phyloP scores from a whole-genome alignment of 2,888 invertebrate genomes.

The Rhaphigaster nebulosa region DNA sequence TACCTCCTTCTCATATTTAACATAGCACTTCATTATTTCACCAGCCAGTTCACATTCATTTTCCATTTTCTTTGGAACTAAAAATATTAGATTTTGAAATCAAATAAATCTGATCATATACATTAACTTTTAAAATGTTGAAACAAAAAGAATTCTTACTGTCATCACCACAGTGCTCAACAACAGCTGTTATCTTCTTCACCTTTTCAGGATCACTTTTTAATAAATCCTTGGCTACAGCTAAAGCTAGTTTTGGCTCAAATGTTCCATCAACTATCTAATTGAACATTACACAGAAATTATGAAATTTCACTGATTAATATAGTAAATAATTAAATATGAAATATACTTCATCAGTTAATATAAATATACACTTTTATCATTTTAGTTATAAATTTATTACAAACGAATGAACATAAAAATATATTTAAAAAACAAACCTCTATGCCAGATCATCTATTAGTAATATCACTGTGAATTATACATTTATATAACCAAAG shows the following conservation, averaged over 20 bases:
- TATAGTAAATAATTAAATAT: background rate
- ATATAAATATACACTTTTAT: background rate
- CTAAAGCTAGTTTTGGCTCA: slow-evolving; percentile 61
- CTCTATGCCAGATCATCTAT: background rate
- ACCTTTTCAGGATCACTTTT: slow-evolving; percentile 62
- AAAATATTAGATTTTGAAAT: slow-evolving; percentile 38
- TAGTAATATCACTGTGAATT: background rate
- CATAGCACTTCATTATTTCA: slow-evolving; percentile 62
- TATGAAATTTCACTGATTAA: background rate
- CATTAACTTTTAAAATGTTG: background rate
- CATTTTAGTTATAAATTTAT: background rate
- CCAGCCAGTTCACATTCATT: slow-evolving; percentile 62
- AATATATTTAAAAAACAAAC: background rate
- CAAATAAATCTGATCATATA: background rate
- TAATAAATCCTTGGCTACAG: slow-evolving; percentile 60
- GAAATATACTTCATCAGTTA: background rate
- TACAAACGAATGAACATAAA: background rate
- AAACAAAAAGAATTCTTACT: slow-evolving; percentile 47
- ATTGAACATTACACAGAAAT: background rate
- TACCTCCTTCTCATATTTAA: slow-evolving; percentile 62
- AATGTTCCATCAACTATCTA: slow-evolving; percentile 61
- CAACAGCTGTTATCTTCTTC: slow-evolving; percentile 59
- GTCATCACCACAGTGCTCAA: slow-evolving; percentile 62
- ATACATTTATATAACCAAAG: background rate
- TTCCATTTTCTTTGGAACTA: slow-evolving; percentile 62